Base-by-base conservation (phyloP, 92 coral and sea anemone genomes). In the Zoanthus sansibaricus region DNA sequence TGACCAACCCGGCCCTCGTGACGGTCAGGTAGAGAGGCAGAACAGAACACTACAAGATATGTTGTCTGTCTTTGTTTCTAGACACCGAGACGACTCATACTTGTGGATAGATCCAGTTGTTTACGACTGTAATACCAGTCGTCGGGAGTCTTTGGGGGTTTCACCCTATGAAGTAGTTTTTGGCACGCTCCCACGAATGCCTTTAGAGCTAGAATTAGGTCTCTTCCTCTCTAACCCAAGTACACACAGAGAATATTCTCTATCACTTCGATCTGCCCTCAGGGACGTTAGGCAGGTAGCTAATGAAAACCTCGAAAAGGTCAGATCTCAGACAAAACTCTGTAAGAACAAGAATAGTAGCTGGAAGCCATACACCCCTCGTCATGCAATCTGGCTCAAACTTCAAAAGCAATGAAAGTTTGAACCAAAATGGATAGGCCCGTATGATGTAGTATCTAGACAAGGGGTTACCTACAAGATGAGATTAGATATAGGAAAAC, bases 21-120 rank as follows among this genome's bases (percentile, higher is more conserved):
- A 91, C 62, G 93, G 91, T 20, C 88, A 82, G 52, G 86, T 83
- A 6, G 89, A 91, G 77, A 37, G 94, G 45, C 94, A 91, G 47
- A 91, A 91, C 58, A 31, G 87, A 76, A 91, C 94, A 5, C 12
- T 88, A 21, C 91, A 91, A 66, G 72, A 83, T 44, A 87, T 88
- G 91, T 55, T 91, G 45, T 75, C 94, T 47, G 88, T 91, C 46
- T 87, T 91, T 72, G 90, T 72, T 12, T 67, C 83, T 1, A 88
- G 48, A 55, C 89, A 79, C 69, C 13, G 64, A 25, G 66, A 91
- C 42, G 91, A 91, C 68, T 88, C 91, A 89, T 91, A 91, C 45
- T 67, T 75, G 73, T 37, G 42, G 42, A 37, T 37, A 37, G 42
- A 37, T 2, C 42, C 86, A 17, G 91, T 83, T 30, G 91, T 91